phyloP scores from a whole-genome alignment of 2,888 invertebrate species.

The Aethes cnicana region DNA sequence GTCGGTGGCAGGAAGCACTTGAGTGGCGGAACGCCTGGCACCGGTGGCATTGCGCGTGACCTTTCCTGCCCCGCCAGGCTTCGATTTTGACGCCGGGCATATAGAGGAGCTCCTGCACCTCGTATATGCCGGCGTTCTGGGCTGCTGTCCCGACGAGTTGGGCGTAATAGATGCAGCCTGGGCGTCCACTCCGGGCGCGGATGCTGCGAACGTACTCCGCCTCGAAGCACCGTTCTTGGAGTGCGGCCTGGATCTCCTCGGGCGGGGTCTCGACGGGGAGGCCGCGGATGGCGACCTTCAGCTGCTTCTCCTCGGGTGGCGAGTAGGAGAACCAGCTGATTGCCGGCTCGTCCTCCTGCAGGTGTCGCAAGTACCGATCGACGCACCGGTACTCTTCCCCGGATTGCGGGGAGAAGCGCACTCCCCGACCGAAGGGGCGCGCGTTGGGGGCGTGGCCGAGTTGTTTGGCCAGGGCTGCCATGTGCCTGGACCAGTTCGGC shows the following conservation, averaged over 20 bases:
- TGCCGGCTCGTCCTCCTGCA: too few species aligned
- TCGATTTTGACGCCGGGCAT: too few species aligned
- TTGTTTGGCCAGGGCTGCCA: too few species aligned
- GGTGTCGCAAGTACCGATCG: constrained; percentile 14
- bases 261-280: constrained; percentile 33
- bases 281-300: constrained; percentile 32
- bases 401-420: too few species aligned
- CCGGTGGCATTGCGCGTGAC: neutral
- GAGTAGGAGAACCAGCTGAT: too few species aligned
- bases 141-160: neutral
- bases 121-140: neutral
- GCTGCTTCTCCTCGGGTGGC: constrained; percentile 24
- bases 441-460: too few species aligned
- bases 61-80: neutral
- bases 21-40: neutral
- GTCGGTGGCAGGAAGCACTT: constrained; percentile 28
- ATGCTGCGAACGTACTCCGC: neutral
- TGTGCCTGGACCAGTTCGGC: too few species aligned
- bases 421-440: too few species aligned
- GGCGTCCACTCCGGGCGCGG: neutral
- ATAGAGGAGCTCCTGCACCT: neutral
- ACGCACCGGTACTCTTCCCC: too few species aligned
- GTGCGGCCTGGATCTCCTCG: constrained; percentile 1
- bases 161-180: neutral
- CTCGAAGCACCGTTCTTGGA: neutral